Conservation (phyloP, 2,797 vertebrate genomes). For the Poeciliopsis presidionis region DNA sequence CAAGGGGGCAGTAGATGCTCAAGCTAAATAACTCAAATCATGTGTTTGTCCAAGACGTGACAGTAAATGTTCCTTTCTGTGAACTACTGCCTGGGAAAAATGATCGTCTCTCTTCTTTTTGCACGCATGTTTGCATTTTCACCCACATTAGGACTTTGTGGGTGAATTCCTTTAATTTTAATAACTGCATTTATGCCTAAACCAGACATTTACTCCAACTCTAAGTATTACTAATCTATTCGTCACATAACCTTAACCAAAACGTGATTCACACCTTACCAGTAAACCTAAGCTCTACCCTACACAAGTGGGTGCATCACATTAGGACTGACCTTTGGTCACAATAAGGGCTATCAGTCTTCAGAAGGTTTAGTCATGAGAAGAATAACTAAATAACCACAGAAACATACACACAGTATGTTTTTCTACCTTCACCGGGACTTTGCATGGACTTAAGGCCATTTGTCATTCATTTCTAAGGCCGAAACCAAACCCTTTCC, state of each 20-base stretch:
- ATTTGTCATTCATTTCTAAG: too few relatives aligned
- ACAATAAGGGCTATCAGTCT: too few relatives aligned
- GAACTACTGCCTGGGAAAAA: conserved; percentile 3
- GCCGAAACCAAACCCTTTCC: too few relatives aligned
- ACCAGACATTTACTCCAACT: too few relatives aligned
- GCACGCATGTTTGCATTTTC: background rate
- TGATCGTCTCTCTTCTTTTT: background rate
- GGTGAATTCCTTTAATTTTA: background rate
- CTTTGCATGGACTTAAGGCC: too few relatives aligned
- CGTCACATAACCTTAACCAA: background rate
- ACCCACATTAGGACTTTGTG: background rate
- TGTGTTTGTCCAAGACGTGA: conserved; percentile 3
- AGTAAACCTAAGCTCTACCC: background rate
- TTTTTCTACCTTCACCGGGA: too few relatives aligned
- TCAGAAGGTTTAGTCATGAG: too few relatives aligned
- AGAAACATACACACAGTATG: too few relatives aligned
- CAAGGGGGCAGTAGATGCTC: conserved; percentile 19
- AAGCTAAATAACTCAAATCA: background rate
- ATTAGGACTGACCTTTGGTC: too few relatives aligned
- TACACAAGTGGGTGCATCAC: too few relatives aligned
- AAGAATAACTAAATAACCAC: too few relatives aligned
- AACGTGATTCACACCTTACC: background rate
- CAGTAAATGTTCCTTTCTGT: background rate
- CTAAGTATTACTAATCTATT: background rate
- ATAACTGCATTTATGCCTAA: too few relatives aligned